Base-by-base conservation (phyloP, 2,113 vertebrate genomes). In the Oxyura jamaicensis region DNA sequence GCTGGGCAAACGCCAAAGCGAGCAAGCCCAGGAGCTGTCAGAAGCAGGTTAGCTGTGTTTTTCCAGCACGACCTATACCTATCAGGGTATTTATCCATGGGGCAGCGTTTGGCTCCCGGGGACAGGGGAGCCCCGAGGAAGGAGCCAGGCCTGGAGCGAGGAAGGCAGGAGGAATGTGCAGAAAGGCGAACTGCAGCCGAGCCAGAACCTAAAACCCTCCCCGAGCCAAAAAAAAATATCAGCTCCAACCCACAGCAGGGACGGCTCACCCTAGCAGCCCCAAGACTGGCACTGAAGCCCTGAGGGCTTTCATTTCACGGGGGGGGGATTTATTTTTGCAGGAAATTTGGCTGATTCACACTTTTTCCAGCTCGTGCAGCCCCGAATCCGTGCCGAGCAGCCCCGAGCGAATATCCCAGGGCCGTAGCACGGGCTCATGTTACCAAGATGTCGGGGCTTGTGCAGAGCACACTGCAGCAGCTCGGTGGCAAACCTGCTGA, bases 91-190 rank as follows among this genome's bases (percentile, higher is more conserved):
- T n/a, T n/a, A n/a, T n/a, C n/a, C n/a, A n/a, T n/a, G n/a, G n/a
- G n/a, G 50, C 36, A 62, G 62, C 0, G 2, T 41, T 89, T 36
- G 46, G 29, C 21, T 56, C 46, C 17, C 5, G 10, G 44, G 25
- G 16, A 80, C 2, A 0, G 0, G 0, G 39, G 13, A 90, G 7
- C 39, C 48, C 2, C 0, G 7, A 83, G n/a, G 29, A 87, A 2
- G 15, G 23, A 82, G 73, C 60, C 2, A 0, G 12, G 11, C 35
- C 35, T 1, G 0, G 55, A 53, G 35, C 14, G 9, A 0, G 13
- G 42, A 66, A 28, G 5, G 23, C 44, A 12, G n/a, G n/a, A n/a
- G 16, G 52, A 81, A 52, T 0, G 1, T 14, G n/a, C 18, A 35
- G 75, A 93, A 93, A 72, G 7, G 26, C 62, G 42, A 86, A 53